Percentiles rank a stretch among this genome's conserved stretches.
Evolutionary conservation across 2,113 vertebrate genomes (phyloP).

Genomic region (Halichoeres trimaculatus): DNA sequence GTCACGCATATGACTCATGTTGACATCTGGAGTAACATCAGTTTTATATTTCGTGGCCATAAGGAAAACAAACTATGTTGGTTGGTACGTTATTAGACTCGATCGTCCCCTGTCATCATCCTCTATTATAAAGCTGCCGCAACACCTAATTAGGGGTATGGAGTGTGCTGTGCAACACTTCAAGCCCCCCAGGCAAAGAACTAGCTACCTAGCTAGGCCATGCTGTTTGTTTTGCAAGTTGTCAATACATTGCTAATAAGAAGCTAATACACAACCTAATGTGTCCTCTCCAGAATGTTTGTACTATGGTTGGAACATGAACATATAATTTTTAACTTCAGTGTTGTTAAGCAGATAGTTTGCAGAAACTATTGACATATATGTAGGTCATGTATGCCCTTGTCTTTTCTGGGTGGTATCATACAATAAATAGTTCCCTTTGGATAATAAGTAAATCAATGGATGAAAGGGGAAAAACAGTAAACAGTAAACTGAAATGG

Average conservation of each 20-base stretch:
- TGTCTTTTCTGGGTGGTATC: too few species aligned
- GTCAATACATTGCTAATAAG: neutral
- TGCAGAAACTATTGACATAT: too few species aligned
- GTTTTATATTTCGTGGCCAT: conserved; percentile 28
- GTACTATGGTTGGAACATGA: neutral
- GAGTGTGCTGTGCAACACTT: conserved; percentile 46
- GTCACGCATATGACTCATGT: conserved; percentile 8
- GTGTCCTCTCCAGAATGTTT: neutral
- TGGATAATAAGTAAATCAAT: too few species aligned
- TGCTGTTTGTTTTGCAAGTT: neutral
- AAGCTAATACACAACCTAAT: neutral
- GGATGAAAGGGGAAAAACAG: too few species aligned
- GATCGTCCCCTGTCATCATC: conserved; percentile 59
- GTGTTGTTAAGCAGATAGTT: too few species aligned
- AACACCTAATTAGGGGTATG: conserved; percentile 66
- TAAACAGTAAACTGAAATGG: too few species aligned
- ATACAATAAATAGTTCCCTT: too few species aligned
- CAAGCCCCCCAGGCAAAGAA: conserved; percentile 12
- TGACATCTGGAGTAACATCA: neutral
- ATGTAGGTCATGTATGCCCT: too few species aligned
- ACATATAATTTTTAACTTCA: too few species aligned
- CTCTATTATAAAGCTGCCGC: conserved; percentile 56
- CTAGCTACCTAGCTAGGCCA: conserved; percentile 1
- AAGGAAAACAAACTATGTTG: conserved; percentile 39
- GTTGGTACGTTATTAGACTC: conserved; percentile 56